These are phyloP conservation scores for Cephus runcator DNA, from an alignment of 2,888 invertebrate genomes.

Conservation along the genomic window DNA sequence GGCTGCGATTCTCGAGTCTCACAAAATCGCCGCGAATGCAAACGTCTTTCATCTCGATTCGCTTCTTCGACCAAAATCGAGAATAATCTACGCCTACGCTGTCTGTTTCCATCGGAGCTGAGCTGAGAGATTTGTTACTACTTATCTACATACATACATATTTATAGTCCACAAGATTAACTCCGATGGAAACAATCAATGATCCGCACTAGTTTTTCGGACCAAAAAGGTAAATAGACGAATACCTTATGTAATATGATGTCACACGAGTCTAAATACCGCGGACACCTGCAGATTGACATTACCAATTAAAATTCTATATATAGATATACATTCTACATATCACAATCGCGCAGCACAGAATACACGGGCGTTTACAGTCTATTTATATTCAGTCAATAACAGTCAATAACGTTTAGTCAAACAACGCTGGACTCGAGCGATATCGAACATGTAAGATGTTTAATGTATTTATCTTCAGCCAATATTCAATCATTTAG, in stretches of 20 bases:
- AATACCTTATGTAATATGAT: too few relatives aligned
- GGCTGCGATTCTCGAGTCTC: background rate
- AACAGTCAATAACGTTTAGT: background rate
- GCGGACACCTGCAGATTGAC: too few relatives aligned
- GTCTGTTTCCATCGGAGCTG: background rate
- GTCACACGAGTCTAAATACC: too few relatives aligned
- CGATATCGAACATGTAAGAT: background rate
- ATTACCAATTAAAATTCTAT: background rate
- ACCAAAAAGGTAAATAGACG: too few relatives aligned
- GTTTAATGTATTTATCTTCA: background rate
- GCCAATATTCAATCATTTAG: background rate
- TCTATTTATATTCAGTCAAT: background rate
- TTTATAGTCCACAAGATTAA: background rate
- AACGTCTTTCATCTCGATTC: background rate
- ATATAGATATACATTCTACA: background rate
- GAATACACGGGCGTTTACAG: background rate
- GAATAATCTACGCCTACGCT: background rate
- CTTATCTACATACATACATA: background rate
- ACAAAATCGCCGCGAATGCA: background rate
- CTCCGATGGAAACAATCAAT: background rate
- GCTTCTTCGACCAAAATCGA: background rate
- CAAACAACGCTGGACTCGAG: background rate
- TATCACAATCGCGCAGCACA: background rate
- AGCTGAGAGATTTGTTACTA: background rate
- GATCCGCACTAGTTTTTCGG: background rate